Evolutionary conservation across 2,888 invertebrate species (phyloP).

Genomic region (Caprella mutica): DNA sequence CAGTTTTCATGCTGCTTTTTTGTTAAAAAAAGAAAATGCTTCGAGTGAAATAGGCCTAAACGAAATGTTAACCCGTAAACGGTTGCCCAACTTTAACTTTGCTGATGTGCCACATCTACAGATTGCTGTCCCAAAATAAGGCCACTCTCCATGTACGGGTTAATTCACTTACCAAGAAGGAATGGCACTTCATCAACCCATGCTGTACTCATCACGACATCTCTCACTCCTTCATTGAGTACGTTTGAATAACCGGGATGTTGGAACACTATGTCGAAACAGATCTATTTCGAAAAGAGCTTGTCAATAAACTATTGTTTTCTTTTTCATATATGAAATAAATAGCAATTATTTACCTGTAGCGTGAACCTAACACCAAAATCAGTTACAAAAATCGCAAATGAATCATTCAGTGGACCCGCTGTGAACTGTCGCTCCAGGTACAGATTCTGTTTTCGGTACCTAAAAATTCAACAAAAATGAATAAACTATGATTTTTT

Average conservation of each 20-base stretch:
- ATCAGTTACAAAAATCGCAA: constrained; percentile 57
- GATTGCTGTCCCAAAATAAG: too few relatives aligned
- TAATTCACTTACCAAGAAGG: constrained; percentile 18
- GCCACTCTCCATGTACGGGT: too few relatives aligned
- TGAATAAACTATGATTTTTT: neutral
- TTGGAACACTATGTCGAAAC: constrained; percentile 70
- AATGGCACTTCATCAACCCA: constrained; percentile 56
- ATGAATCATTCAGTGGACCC: constrained; percentile 43
- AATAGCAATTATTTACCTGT: too few relatives aligned
- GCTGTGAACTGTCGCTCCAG: constrained; percentile 44
- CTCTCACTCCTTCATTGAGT: constrained; percentile 47
- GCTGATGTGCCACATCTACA: too few relatives aligned
- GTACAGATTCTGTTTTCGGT: constrained; percentile 46
- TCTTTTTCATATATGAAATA: too few relatives aligned
- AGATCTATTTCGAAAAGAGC: constrained; percentile 44
- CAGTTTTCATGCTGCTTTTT: neutral
- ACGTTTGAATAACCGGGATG: constrained; percentile 53
- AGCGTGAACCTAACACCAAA: constrained; percentile 61
- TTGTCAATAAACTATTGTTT: too few relatives aligned
- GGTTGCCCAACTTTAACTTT: too few relatives aligned
- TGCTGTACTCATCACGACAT: constrained; percentile 57
- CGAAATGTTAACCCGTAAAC: too few relatives aligned
- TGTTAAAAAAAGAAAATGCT: neutral
- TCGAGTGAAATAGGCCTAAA: neutral
- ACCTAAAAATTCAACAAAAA: constrained; percentile 37